Evolutionary conservation across 2,113 vertebrate genomes (phyloP).

Genomic region (Austrofundulus limnaeus): DNA sequence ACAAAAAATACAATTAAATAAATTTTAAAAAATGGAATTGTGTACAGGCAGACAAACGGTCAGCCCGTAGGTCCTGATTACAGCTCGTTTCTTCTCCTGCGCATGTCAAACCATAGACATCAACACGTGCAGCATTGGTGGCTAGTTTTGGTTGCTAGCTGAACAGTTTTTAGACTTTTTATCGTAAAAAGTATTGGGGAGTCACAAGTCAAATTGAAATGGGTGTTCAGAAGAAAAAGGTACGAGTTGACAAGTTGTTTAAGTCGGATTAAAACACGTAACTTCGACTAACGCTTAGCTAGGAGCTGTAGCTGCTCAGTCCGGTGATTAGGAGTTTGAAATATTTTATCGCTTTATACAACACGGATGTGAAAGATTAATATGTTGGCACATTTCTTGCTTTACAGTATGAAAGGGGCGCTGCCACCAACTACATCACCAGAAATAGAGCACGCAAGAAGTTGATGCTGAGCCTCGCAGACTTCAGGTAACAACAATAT

Average conservation of each 20-base stretch:
- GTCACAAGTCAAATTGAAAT: slow-evolving; percentile 40
- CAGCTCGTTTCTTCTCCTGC: neutral
- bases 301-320: too few relatives aligned
- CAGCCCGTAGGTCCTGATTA: slow-evolving; percentile 28
- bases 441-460: slow-evolving; percentile 95
- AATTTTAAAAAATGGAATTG: slow-evolving; percentile 2
- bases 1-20: neutral
- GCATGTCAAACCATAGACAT: slow-evolving; percentile 57
- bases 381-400: neutral
- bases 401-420: slow-evolving; percentile 87
- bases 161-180: neutral
- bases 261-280: neutral
- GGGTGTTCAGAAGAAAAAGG: slow-evolving; percentile 85
- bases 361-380: neutral
- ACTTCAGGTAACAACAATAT: slow-evolving; percentile 93
- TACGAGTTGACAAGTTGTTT: slow-evolving; percentile 33
- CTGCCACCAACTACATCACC: slow-evolving; percentile 95
- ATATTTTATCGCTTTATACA: too few relatives aligned
- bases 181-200: too few relatives aligned
- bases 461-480: slow-evolving; percentile 88
- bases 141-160: neutral
- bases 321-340: too few relatives aligned
- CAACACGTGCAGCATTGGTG: slow-evolving; percentile 67
- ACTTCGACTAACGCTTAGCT: slow-evolving; percentile 11
- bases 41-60: slow-evolving; percentile 45